These are phyloP conservation scores for Tigriopus californicus DNA, from an alignment of 2,888 invertebrate species.

Conservation along the genomic window DNA sequence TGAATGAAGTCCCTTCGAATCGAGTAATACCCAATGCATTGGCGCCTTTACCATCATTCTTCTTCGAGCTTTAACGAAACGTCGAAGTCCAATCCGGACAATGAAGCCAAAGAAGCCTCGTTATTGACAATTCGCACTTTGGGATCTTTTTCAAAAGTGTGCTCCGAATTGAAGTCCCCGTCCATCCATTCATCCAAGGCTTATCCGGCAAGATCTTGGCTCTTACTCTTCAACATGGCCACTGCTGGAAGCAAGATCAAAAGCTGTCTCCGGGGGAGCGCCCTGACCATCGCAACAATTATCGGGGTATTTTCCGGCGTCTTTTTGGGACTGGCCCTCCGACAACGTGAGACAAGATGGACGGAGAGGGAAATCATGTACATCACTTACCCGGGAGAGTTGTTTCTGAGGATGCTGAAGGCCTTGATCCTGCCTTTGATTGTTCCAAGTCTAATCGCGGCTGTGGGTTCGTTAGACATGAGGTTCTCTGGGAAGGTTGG, in stretches of 20 bases:
- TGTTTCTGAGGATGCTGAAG: conserved; percentile 33
- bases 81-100: no score
- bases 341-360: conserved; percentile 24
- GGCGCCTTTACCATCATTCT: no score
- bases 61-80: no score
- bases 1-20: no score
- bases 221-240: no score
- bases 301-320: conserved; percentile 59
- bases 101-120: no score
- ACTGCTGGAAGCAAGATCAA: conserved; percentile 1
- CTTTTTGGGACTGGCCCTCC: conserved; percentile 47
- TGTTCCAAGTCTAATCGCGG: conserved; percentile 17
- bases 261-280: conserved; percentile 45
- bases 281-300: conserved; percentile 60
- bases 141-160: no score
- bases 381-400: conserved; percentile 65
- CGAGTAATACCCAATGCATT: no score
- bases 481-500: conserved; percentile 75
- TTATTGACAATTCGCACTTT: no score
- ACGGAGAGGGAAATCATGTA: conserved; percentile 62
- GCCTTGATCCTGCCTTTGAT: conserved; percentile 33
- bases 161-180: no score
- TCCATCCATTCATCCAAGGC: no score
- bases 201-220: no score
- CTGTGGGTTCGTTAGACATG: conserved; percentile 68